These are phyloP conservation scores for Ellobium chinense DNA, from an alignment of 2,888 invertebrate genomes.

Conservation along the genomic window DNA sequence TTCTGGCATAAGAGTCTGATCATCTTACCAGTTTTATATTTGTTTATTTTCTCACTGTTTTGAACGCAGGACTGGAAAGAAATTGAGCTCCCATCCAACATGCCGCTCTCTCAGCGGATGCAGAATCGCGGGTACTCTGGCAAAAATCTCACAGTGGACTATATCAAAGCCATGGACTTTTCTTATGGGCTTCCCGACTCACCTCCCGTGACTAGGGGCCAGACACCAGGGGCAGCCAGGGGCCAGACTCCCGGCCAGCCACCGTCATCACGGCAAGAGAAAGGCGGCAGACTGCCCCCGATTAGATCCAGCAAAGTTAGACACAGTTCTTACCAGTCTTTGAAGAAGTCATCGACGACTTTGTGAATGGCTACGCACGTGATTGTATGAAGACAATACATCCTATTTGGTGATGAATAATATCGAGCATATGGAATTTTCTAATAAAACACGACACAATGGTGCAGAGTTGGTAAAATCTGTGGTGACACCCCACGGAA, in stretches of 20 bases:
- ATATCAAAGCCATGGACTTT: conserved; percentile 66
- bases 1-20: too few species aligned
- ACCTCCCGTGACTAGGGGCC: conserved; percentile 42
- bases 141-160: conserved; percentile 62
- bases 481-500: too few species aligned
- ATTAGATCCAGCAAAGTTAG: not conserved
- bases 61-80: conserved; percentile 69
- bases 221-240: conserved; percentile 1
- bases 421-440: too few species aligned
- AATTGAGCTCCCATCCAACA: conserved; percentile 64
- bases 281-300: not conserved
- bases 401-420: too few species aligned
- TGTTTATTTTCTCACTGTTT: conserved; percentile 27
- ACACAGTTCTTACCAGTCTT: not conserved
- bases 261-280: not conserved
- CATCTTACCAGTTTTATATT: not conserved
- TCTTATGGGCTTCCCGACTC: conserved; percentile 64
- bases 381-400: too few species aligned
- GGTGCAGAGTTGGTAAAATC: too few species aligned
- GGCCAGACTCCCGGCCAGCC: not conserved
- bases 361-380: not conserved
- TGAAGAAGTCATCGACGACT: not conserved
- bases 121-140: conserved; percentile 69
- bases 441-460: too few species aligned
- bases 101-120: conserved; percentile 72